phyloP scores from a whole-genome alignment of 2,797 vertebrate species.

The Denticeps clupeoides region DNA sequence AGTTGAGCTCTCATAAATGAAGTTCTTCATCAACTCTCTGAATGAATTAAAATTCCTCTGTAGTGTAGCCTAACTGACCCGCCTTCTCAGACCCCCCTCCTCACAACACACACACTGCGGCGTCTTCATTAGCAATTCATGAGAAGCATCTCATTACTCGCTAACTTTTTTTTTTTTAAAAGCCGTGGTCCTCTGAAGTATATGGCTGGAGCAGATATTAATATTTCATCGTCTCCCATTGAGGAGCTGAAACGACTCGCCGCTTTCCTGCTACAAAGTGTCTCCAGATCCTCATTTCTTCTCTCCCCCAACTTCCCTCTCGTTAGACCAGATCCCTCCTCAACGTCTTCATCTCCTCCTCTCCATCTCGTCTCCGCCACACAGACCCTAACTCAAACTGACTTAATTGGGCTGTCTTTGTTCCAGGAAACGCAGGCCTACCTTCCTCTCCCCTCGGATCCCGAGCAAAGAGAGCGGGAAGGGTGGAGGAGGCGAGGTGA shows the following conservation, averaged over 20 bases:
- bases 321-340: slow-evolving; percentile 37
- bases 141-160: slow-evolving; percentile 66
- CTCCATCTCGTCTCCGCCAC: slow-evolving; percentile 41
- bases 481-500: slow-evolving; percentile 7
- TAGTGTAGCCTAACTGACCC: slow-evolving; percentile 33
- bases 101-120: slow-evolving; percentile 54
- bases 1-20: slow-evolving; percentile 16
- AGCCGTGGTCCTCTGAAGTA: slow-evolving; percentile 63
- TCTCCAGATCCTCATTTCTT: slow-evolving; percentile 31
- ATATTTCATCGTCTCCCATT: slow-evolving; percentile 69
- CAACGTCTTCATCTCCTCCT: slow-evolving; percentile 16
- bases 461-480: slow-evolving; percentile 18
- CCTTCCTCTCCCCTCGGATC: slow-evolving; percentile 43
- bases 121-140: slow-evolving; percentile 67
- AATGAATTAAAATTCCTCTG: slow-evolving; percentile 30
- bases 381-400: slow-evolving; percentile 66
- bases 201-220: slow-evolving; percentile 67
- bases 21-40: slow-evolving; percentile 27
- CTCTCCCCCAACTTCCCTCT: slow-evolving; percentile 31
- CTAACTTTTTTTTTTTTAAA: slow-evolving; percentile 54
- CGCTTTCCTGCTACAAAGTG: slow-evolving; percentile 61
- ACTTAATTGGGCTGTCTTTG: slow-evolving; percentile 71
- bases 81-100: slow-evolving; percentile 6
- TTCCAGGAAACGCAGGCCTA: slow-evolving; percentile 57
- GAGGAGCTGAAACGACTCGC: slow-evolving; percentile 59